Evolutionary conservation across 2,888 invertebrate genomes (phyloP).

Genomic region (Athetis lepigone): DNA sequence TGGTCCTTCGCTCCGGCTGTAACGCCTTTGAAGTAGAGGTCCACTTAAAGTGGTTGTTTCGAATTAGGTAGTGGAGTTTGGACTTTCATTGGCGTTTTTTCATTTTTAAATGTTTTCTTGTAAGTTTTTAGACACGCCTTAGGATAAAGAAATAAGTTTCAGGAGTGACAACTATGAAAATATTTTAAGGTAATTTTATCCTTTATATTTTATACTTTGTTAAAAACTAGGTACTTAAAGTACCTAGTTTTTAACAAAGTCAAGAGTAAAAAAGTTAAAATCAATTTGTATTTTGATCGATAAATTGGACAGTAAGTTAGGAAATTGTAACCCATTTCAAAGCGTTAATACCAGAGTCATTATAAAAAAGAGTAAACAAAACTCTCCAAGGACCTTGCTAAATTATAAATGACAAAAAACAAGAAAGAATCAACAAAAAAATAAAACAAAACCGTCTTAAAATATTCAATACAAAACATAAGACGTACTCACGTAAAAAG

Average conservation of each 20-base stretch:
- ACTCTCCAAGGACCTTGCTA: no score
- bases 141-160: constrained; percentile 1
- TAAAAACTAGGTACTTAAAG: no score
- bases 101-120: background rate
- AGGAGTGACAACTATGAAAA: background rate
- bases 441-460: background rate
- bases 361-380: no score
- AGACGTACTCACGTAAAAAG: constrained; percentile 16
- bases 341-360: no score
- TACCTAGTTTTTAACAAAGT: no score
- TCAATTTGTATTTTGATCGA: no score
- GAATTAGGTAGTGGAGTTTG: constrained; percentile 14
- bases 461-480: constrained; percentile 9
- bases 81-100: constrained; percentile 21
- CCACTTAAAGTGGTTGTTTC: constrained; percentile 23
- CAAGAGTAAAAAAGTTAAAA: no score
- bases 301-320: no score
- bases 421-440: background rate
- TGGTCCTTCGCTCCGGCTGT: constrained; percentile 6
- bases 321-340: no score
- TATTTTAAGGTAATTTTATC: background rate
- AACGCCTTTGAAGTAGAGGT: constrained; percentile 3
- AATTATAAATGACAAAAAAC: background rate
- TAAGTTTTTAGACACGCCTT: background rate
- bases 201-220: no score